phyloP scores from a whole-genome alignment of 2,113 vertebrate species.

The Oryzias woworae region DNA sequence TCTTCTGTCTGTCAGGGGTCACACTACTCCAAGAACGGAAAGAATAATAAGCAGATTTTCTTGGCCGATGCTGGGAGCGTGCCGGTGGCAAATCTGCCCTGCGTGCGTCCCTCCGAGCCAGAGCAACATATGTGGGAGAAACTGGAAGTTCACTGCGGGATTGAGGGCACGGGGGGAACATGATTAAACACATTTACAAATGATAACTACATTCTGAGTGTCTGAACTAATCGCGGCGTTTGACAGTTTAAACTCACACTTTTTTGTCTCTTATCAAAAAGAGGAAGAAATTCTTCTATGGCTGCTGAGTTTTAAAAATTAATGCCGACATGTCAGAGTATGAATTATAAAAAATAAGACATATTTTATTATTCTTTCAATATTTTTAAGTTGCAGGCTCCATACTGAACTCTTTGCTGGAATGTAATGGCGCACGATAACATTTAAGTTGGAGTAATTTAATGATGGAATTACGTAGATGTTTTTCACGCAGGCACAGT shows the following conservation, averaged over 20 bases:
- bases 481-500: too few species aligned
- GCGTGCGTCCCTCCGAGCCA: slow-evolving; percentile 45
- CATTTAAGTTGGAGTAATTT: too few species aligned
- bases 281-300: background rate
- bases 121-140: slow-evolving; percentile 34
- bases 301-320: background rate
- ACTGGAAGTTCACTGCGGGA: slow-evolving; percentile 39
- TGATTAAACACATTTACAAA: slow-evolving; percentile 41
- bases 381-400: background rate
- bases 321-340: background rate
- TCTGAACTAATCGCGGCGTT: background rate
- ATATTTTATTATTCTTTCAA: background rate
- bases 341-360: background rate
- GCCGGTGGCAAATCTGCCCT: slow-evolving; percentile 64
- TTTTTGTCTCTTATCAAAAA: too few species aligned
- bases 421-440: too few species aligned
- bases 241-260: background rate
- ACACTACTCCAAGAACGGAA: slow-evolving; percentile 39
- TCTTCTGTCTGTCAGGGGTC: slow-evolving; percentile 29
- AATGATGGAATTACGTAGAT: too few species aligned
- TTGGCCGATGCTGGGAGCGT: slow-evolving; percentile 54
- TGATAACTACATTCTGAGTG: background rate
- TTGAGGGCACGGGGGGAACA: slow-evolving; percentile 13
- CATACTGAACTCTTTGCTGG: background rate
- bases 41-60: slow-evolving; percentile 66